Evolutionary conservation across 2,797 vertebrate genomes (phyloP).

Genomic region (Centropyge bicolor): DNA sequence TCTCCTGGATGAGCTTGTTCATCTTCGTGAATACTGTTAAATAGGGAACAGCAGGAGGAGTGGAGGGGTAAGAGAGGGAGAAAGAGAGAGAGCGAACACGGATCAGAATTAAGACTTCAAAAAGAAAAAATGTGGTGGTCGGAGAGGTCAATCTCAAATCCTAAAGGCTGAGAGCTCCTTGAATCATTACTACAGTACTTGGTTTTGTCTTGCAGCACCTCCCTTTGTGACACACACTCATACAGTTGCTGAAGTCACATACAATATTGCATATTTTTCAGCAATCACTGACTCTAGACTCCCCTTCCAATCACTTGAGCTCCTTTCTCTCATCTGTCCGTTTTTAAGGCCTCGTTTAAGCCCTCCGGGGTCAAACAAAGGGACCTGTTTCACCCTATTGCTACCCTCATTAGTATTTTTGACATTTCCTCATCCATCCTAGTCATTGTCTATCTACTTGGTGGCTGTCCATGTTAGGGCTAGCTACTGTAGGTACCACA

Average conservation of each 20-base stretch:
- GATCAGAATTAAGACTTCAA: conserved; percentile 83
- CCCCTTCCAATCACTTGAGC: conserved; percentile 58
- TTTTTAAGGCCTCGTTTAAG: conserved; percentile 82
- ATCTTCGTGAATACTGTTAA: conserved; percentile 88
- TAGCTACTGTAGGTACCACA: conserved; percentile 83
- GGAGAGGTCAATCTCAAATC: conserved; percentile 64
- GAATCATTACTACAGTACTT: conserved; percentile 74
- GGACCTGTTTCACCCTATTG: conserved; percentile 61
- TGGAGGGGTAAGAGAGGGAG: conserved; percentile 62
- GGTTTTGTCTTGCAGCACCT: conserved; percentile 73
- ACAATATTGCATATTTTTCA: conserved; percentile 76
- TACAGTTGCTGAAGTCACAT: conserved; percentile 70
- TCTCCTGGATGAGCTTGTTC: conserved; percentile 85
- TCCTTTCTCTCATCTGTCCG: conserved; percentile 66
- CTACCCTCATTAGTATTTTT: conserved; percentile 64
- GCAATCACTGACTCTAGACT: conserved; percentile 62
- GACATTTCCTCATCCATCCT: conserved; percentile 57
- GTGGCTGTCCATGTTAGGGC: conserved; percentile 78
- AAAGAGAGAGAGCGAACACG: conserved; percentile 70
- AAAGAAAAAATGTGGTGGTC: conserved; percentile 69
- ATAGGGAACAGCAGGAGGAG: conserved; percentile 76
- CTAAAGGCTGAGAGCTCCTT: conserved; percentile 69
- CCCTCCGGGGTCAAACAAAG: conserved; percentile 70
- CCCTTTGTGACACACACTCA: conserved; percentile 62
- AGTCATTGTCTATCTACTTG: conserved; percentile 60